Evolutionary conservation across 2,113 vertebrate species (phyloP).

Genomic region (Lanius collurio): DNA sequence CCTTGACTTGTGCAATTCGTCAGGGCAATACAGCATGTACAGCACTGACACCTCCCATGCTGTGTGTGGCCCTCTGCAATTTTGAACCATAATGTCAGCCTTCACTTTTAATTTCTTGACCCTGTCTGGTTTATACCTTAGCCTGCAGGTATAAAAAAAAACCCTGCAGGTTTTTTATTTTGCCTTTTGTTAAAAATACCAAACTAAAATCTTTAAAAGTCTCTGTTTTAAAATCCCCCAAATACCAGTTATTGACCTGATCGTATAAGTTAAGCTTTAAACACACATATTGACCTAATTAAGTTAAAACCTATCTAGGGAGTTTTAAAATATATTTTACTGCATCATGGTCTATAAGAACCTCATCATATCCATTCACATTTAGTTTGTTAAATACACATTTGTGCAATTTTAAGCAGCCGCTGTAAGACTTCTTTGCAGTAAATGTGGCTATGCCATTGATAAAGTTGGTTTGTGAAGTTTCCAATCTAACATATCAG

Average conservation of each 20-base stretch:
- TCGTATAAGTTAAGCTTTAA: slow-evolving; percentile 36
- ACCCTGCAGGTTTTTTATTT: neutral
- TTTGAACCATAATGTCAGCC: slow-evolving; percentile 9
- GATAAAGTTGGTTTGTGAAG: neutral
- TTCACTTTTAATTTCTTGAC: slow-evolving; percentile 35
- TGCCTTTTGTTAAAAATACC: neutral
- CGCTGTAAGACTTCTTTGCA: neutral
- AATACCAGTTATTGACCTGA: slow-evolving; percentile 18
- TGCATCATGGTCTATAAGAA: neutral
- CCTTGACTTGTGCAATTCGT: neutral
- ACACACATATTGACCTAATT: slow-evolving; percentile 33
- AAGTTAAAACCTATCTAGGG: slow-evolving; percentile 54
- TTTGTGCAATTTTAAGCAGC: slow-evolving; percentile 38
- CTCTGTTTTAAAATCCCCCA: slow-evolving; percentile 33
- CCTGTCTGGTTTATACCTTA: slow-evolving; percentile 1
- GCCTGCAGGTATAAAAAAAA: neutral
- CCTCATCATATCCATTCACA: slow-evolving; percentile 6
- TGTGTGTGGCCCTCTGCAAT: neutral
- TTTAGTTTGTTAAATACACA: slow-evolving; percentile 51
- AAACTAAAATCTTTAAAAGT: neutral
- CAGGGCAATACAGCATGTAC: neutral
- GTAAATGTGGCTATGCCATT: neutral
- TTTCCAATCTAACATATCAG: slow-evolving; percentile 29
- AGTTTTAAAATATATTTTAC: slow-evolving; percentile 55
- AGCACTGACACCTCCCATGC: neutral